Evolutionary conservation across 2,113 vertebrate species (phyloP).

Genomic region (Origma solitaria): DNA sequence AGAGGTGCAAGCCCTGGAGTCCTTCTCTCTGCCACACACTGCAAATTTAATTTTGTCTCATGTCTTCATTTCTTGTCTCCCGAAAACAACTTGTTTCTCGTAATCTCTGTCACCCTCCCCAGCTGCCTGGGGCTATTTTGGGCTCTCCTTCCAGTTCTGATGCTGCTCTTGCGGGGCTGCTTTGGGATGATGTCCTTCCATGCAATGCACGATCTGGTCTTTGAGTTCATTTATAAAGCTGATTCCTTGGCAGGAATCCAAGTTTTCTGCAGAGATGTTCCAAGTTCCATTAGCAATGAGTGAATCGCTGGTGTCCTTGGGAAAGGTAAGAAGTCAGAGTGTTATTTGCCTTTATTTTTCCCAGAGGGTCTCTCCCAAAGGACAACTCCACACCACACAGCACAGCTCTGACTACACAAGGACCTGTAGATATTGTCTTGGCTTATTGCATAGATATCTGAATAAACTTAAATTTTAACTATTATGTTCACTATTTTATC

Average conservation of each 20-base stretch:
- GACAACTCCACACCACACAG: background rate
- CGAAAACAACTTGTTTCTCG: background rate
- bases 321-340: background rate
- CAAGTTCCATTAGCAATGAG: background rate
- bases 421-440: background rate
- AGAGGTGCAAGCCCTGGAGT: background rate
- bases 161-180: background rate
- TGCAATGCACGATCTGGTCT: background rate
- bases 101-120: background rate
- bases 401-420: background rate
- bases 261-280: background rate
- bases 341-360: background rate
- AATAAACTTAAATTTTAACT: background rate
- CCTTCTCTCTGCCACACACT: background rate
- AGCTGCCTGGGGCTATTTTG: background rate
- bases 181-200: background rate
- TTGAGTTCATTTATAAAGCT: background rate
- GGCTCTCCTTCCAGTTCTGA: background rate
- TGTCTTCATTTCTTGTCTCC: background rate
- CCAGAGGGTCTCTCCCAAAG: background rate
- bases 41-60: rapidly evolving
- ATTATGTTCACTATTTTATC: background rate
- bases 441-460: background rate
- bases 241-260: background rate
- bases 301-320: constrained; percentile 16